phyloP scores from a whole-genome alignment of 1,140 invertebrate species.

The Drosophila ironensis region DNA sequence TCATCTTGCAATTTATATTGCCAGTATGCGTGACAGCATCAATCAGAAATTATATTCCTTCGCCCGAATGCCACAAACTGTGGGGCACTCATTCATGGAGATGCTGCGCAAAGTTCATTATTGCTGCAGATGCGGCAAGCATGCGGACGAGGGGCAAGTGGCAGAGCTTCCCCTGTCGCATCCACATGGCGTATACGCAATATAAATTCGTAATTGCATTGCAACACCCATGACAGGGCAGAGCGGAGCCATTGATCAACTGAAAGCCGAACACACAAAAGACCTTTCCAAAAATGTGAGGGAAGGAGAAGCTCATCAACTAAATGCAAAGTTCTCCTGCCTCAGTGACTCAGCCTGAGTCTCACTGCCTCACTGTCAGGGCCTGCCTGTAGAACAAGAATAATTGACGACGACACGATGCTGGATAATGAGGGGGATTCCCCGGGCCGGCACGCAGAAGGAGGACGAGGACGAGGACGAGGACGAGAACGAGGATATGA shows the following conservation, averaged over 20 bases:
- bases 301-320: constrained; percentile 59
- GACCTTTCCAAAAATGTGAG: constrained; percentile 1
- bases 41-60: constrained; percentile 16
- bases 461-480: no score
- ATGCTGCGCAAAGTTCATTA: constrained; percentile 66
- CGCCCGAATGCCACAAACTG: background rate
- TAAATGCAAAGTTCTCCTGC: constrained; percentile 63
- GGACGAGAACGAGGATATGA: no score
- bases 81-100: constrained; percentile 17
- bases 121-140: constrained; percentile 45
- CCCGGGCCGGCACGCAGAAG: no score
- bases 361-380: no score
- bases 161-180: background rate
- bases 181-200: constrained; percentile 58
- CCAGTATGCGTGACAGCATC: background rate
- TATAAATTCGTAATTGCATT: constrained; percentile 68
- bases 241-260: constrained; percentile 62
- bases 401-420: constrained; percentile 70
- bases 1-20: no score
- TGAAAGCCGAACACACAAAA: constrained; percentile 46
- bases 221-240: constrained; percentile 27
- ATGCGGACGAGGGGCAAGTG: background rate
- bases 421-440: constrained; percentile 64
- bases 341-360: constrained; percentile 18
- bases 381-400: constrained; percentile 56